Evolutionary conservation across 2,888 invertebrate species (phyloP), one percentile per base, ranked within the genome.

Genomic region (Erebia palarica): DNA sequence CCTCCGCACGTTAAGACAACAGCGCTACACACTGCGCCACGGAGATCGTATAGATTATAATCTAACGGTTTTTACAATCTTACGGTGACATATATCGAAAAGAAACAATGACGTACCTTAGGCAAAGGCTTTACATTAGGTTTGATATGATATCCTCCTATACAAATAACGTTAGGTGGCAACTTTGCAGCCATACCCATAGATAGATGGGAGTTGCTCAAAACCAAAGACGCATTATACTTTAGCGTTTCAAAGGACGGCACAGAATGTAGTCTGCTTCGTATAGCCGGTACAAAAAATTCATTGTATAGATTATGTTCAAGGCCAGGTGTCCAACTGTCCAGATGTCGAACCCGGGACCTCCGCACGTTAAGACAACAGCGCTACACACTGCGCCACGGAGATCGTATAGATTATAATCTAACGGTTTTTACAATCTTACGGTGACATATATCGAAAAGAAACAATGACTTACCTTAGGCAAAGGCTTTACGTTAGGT

Each of bases 131-230:
- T 77, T 0, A 83, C 68, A 1, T 80, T 71, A 1, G 81, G 77
- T 4, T 85, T 78, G 27, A 91, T 85, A 65, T 91, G 89, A 64
- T 86, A 89, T 11, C 90, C 90, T 49, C 83, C 88, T 47, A 90
- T 76, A 3, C 80, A 69, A 66, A 83, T 86, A 69, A 85, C 89
- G 61, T 77, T 86, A 64, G 84, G 86, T 0, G 90, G 90, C 8
- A 89, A 55, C 3, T 79, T 76, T 0, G 77, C 69, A 1, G 84
- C 74, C 11, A 69, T 73, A 7, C 86, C 85, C 3, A 83, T 69
- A 0, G 86, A 86, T 0, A 83, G 78, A 53, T 90, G 86, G 0
- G 90, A 86, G 70, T 89, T 90, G 2, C 84, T 86, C 4, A 91
- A 75, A 47, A 88, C 75, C 42, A 91, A 71, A 0, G 90, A 89